phyloP scores from a whole-genome alignment of 2,113 vertebrate species.

The Murina feae region DNA sequence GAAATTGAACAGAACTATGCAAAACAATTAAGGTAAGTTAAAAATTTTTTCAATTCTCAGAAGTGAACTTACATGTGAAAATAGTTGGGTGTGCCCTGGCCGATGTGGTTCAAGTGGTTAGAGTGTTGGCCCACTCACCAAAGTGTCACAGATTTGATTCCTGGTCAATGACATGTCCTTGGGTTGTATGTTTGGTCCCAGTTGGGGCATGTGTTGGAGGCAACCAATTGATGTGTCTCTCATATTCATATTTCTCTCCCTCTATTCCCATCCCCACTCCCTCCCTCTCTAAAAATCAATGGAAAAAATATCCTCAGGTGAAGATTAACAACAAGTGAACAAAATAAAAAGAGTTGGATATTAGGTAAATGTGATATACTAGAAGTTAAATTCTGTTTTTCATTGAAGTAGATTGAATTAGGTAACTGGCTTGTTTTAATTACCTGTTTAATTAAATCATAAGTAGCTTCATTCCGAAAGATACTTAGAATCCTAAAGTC shows the following conservation, averaged over 20 bases:
- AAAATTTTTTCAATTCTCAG: constrained; percentile 20
- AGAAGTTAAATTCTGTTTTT: constrained; percentile 24
- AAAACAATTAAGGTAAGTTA: constrained; percentile 93
- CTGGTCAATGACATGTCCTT: too few species aligned
- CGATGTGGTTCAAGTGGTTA: too few species aligned
- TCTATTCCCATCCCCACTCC: too few species aligned
- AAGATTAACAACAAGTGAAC: too few species aligned
- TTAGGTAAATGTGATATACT: background rate
- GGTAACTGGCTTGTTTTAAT: background rate
- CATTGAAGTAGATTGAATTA: constrained; percentile 24
- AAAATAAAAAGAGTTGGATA: background rate
- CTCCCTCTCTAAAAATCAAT: too few species aligned
- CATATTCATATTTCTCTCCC: too few species aligned
- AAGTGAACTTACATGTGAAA: constrained; percentile 42
- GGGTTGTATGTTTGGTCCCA: too few species aligned
- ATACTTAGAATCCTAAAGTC: constrained; percentile 23
- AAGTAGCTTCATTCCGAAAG: constrained; percentile 35
- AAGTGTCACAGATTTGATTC: too few species aligned
- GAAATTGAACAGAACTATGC: constrained; percentile 98
- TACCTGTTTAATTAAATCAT: constrained; percentile 3
- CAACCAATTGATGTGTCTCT: too few species aligned
- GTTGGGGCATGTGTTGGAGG: too few species aligned
- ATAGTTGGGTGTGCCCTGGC: background rate
- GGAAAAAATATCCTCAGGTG: too few species aligned
- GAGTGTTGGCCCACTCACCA: too few species aligned